Evolutionary conservation across 1,140 invertebrate species (phyloP).

Genomic region (Monomorium pharaonis): DNA sequence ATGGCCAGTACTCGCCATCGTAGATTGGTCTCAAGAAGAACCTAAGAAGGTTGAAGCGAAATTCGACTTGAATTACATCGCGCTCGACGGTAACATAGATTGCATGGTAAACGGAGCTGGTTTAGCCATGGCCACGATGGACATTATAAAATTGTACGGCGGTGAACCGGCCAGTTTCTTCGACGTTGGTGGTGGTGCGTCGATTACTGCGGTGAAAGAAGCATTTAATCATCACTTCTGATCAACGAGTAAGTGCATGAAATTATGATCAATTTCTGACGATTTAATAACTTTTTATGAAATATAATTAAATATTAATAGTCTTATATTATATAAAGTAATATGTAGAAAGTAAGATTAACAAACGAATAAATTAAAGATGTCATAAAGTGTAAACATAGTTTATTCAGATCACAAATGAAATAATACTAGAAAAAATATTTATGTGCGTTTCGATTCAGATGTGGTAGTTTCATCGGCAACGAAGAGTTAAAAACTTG

Average conservation of each 20-base stretch:
- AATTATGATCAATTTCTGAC: background rate
- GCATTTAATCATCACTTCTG: conserved; percentile 97
- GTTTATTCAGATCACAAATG: no score
- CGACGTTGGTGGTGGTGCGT: conserved; percentile 98
- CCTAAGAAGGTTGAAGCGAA: conserved; percentile 97
- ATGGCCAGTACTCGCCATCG: no score
- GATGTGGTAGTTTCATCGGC: no score
- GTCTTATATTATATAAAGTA: no score
- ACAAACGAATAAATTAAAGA: no score
- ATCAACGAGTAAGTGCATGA: conserved; percentile 91
- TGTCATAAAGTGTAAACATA: no score
- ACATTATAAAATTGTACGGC: conserved; percentile 97
- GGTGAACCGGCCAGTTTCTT: conserved; percentile 98
- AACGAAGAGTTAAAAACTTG: no score
- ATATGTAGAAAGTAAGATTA: no score
- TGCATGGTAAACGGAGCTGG: conserved; percentile 98
- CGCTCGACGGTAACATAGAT: conserved; percentile 95
- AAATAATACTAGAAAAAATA: no score
- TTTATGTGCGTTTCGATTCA: no score
- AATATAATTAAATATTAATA: no score
- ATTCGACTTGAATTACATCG: conserved; percentile 98
- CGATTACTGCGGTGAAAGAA: conserved; percentile 95
- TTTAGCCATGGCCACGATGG: conserved; percentile 99
- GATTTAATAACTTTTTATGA: background rate
- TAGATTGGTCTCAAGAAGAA: conserved; percentile 97